Conservation (phyloP, 2,888 invertebrate genomes). For the Polietes domitor region DNA sequence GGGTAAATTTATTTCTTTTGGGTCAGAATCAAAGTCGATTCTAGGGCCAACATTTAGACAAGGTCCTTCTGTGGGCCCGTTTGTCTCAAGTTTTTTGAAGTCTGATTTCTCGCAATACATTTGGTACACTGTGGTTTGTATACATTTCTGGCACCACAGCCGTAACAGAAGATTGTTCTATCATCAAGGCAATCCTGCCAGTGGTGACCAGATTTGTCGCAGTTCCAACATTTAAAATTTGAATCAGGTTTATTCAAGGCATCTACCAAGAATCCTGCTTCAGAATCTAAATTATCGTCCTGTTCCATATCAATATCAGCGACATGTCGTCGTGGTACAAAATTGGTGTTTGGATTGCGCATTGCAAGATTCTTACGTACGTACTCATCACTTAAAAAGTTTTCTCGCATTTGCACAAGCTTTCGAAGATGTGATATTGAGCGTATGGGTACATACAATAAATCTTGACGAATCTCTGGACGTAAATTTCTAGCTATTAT, state of each 20-base stretch:
- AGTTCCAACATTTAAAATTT: conserved; percentile 56
- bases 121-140: conserved; percentile 23
- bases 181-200: conserved; percentile 41
- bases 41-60: neutral
- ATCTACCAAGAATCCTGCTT: neutral
- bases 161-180: conserved; percentile 47
- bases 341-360: neutral
- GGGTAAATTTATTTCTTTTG: neutral
- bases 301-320: conserved; percentile 24
- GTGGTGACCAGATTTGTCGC: conserved; percentile 34
- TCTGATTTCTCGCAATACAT: neutral
- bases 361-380: no score
- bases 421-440: no score
- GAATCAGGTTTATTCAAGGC: neutral
- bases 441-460: no score
- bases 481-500: no score
- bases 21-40: neutral
- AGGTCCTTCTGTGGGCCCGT: neutral
- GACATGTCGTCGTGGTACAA: no score
- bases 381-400: no score
- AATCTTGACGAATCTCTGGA: no score
- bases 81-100: neutral
- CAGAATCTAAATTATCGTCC: neutral
- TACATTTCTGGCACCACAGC: conserved; percentile 35
- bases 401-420: no score